These are phyloP conservation scores for Stenolophus ochropezus DNA, from an alignment of 2,888 invertebrate species.

Conservation along the genomic window DNA sequence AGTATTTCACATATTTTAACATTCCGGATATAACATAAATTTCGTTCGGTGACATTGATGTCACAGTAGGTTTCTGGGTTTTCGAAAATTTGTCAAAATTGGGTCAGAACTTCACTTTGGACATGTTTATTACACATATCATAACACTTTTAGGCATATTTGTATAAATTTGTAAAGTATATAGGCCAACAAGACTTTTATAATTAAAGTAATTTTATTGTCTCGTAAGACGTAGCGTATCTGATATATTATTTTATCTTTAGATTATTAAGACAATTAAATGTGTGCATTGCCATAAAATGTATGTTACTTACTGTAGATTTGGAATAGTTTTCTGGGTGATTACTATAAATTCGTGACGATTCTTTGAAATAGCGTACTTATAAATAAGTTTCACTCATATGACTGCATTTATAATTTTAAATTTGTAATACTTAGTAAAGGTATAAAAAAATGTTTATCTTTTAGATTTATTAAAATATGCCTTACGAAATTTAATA, in stretches of 20 bases:
- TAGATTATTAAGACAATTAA: slow-evolving; percentile 31
- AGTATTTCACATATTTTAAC: slow-evolving; percentile 18
- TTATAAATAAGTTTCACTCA: too few species aligned
- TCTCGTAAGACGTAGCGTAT: slow-evolving; percentile 37
- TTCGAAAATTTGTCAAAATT: slow-evolving; percentile 42
- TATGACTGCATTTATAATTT: too few species aligned
- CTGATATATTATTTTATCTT: slow-evolving; percentile 41
- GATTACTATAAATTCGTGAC: not conserved
- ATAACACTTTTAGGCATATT: not conserved
- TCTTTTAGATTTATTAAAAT: too few species aligned
- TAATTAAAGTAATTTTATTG: slow-evolving; percentile 40
- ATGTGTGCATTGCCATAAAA: slow-evolving; percentile 45
- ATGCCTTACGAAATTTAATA: too few species aligned
- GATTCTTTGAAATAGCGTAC: too few species aligned
- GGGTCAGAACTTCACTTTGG: slow-evolving; percentile 4
- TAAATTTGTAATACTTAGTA: too few species aligned
- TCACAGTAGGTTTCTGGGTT: slow-evolving; percentile 41
- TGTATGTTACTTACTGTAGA: slow-evolving; percentile 26
- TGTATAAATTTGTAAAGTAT: slow-evolving; percentile 34
- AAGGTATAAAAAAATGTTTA: too few species aligned
- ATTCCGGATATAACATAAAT: slow-evolving; percentile 46
- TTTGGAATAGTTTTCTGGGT: slow-evolving; percentile 27
- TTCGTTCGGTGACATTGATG: slow-evolving; percentile 36
- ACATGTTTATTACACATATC: slow-evolving; percentile 18
- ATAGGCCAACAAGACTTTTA: slow-evolving; percentile 7